phyloP scores from a whole-genome alignment of 2,113 vertebrate species.

The Pollimyrus isidori region DNA sequence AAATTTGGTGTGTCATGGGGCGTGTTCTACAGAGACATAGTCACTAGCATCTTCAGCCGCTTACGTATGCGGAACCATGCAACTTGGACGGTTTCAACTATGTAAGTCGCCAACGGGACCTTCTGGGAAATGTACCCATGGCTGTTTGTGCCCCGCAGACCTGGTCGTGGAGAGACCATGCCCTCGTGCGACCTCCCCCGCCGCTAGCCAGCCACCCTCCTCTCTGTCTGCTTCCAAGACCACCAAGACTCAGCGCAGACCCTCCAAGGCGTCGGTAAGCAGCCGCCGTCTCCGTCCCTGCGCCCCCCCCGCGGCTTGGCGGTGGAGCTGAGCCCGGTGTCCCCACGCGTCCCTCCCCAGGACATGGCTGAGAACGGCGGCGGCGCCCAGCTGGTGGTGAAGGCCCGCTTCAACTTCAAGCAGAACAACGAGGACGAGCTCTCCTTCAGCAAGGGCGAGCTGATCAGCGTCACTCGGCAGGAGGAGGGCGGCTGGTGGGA shows the following conservation, averaged over 20 bases:
- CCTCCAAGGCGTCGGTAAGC: slow-evolving; percentile 77
- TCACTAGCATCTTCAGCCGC: neutral
- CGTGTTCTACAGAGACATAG: neutral
- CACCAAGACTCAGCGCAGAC: slow-evolving; percentile 64
- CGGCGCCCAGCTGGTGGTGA: slow-evolving; percentile 75
- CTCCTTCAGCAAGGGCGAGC: slow-evolving; percentile 88
- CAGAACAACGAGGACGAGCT: slow-evolving; percentile 97
- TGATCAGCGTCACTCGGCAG: slow-evolving; percentile 85
- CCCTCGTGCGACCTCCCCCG: slow-evolving; percentile 50
- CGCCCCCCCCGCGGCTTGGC: too few species aligned
- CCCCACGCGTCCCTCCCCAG: slow-evolving; percentile 48
- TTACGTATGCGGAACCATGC: neutral
- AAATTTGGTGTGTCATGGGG: neutral
- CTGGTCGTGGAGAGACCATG: slow-evolving; percentile 72
- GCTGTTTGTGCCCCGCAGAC: slow-evolving; percentile 53
- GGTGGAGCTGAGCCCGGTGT: neutral
- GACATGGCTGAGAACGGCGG: slow-evolving; percentile 95
- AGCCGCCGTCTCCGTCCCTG: neutral
- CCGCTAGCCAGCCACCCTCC: slow-evolving; percentile 53
- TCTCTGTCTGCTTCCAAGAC: slow-evolving; percentile 54
- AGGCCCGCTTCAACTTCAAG: slow-evolving; percentile 96
- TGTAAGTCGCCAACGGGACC: neutral
- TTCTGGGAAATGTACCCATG: neutral
- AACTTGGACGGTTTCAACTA: neutral
- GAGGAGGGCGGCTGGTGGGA: slow-evolving; percentile 99